Percentiles rank a stretch among this genome's conserved stretches.
Conservation (phyloP, 1,140 invertebrate genomes). For the Psix sp. region DNA sequence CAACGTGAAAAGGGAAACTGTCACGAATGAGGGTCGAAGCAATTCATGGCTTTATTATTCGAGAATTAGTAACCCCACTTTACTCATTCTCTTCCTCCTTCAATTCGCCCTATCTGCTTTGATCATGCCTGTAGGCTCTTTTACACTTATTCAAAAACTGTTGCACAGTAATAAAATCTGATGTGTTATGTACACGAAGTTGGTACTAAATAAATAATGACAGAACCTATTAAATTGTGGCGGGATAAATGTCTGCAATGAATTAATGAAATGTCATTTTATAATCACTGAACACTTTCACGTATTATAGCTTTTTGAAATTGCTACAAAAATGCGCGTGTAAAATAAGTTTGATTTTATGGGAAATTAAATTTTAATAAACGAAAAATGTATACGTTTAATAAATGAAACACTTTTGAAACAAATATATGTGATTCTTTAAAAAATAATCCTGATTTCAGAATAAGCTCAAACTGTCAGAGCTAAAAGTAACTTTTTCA, state of each 20-base stretch:
- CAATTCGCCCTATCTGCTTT: slow-evolving; percentile 53
- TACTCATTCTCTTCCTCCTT: slow-evolving; percentile 52
- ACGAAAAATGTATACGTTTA: too few relatives aligned
- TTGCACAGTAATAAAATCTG: slow-evolving; percentile 51
- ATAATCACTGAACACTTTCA: too few relatives aligned
- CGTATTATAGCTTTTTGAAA: too few relatives aligned
- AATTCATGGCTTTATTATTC: slow-evolving; percentile 76
- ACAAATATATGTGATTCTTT: too few relatives aligned
- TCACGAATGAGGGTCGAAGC: slow-evolving; percentile 64
- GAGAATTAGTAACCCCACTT: slow-evolving; percentile 76
- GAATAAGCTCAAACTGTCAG: too few relatives aligned
- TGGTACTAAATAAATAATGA: slow-evolving; percentile 38
- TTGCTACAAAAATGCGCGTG: too few relatives aligned
- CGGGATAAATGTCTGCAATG: slow-evolving; percentile 16
- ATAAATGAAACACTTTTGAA: too few relatives aligned
- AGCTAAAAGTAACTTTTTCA: too few relatives aligned
- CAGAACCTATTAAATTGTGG: slow-evolving; percentile 31
- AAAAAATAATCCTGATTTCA: too few relatives aligned
- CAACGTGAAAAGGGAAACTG: slow-evolving; percentile 62
- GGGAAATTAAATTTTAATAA: too few relatives aligned
- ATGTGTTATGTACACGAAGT: slow-evolving; percentile 24
- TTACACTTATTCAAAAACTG: slow-evolving; percentile 60
- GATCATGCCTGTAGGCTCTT: slow-evolving; percentile 55
- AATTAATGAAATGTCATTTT: too few relatives aligned
- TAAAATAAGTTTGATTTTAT: too few relatives aligned